Evolutionary conservation across 2,888 invertebrate species (phyloP).

Genomic region (Lasioglossum vierecki): DNA sequence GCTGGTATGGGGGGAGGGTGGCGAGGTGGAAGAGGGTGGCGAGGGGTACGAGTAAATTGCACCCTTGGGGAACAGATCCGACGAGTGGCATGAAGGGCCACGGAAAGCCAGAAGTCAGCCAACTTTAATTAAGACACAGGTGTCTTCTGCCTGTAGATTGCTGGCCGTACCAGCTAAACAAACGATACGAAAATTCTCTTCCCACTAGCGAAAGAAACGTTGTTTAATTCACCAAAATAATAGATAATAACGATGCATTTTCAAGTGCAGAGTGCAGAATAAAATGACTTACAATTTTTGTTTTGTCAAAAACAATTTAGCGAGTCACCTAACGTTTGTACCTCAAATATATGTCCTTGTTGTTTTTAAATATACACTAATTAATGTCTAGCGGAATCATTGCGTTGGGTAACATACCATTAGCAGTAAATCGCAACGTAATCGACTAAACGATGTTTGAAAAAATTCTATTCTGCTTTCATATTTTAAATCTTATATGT

Average conservation of each 20-base stretch:
- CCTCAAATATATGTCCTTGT: too few species aligned
- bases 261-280: neutral
- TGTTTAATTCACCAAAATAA: neutral
- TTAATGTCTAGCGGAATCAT: too few species aligned
- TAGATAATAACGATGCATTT: neutral
- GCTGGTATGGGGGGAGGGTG: constrained; percentile 9
- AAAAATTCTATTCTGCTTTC: too few species aligned
- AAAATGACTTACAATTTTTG: neutral
- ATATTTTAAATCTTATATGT: too few species aligned
- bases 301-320: too few species aligned
- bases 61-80: constrained; percentile 75
- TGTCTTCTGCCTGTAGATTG: constrained; percentile 51
- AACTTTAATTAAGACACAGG: constrained; percentile 81
- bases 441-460: too few species aligned
- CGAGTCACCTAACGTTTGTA: too few species aligned
- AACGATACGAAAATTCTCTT: neutral
- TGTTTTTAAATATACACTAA: too few species aligned
- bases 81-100: constrained; percentile 71
- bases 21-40: constrained; percentile 42
- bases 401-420: too few species aligned
- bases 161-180: neutral
- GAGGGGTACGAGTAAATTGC: constrained; percentile 74
- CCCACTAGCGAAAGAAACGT: neutral
- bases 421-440: too few species aligned
- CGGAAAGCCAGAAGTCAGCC: constrained; percentile 74